phyloP scores from a whole-genome alignment of 2,888 invertebrate genomes.

The Xylota sylvarum region DNA sequence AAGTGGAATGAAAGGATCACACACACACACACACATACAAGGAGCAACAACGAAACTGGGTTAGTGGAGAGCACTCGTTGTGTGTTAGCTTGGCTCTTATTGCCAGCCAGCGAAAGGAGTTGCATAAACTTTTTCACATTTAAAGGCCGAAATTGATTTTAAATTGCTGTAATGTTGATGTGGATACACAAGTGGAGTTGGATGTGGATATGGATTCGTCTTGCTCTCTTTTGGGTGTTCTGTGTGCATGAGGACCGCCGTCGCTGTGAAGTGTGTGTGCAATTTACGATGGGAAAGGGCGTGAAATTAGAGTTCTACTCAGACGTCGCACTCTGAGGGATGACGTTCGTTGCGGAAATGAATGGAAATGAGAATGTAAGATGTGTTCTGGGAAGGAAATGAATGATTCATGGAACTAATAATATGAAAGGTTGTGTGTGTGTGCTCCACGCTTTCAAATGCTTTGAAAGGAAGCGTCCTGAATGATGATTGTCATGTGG shows the following conservation, averaged over 20 bases:
- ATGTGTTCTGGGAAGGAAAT: conserved; percentile 72
- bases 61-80: conserved; percentile 67
- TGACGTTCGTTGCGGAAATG: conserved; percentile 67
- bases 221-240: not conserved
- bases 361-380: conserved; percentile 75
- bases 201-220: conserved; percentile 15
- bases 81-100: conserved; percentile 59
- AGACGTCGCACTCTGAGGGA: conserved; percentile 30
- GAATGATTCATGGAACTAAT: conserved; percentile 75
- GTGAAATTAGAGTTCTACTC: conserved; percentile 74
- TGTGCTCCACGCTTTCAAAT: no score
- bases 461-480: conserved; percentile 11
- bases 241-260: conserved; percentile 12
- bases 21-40: conserved; percentile 47
- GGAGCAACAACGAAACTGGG: conserved; percentile 59
- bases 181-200: conserved; percentile 40
- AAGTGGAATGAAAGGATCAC: conserved; percentile 45
- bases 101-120: conserved; percentile 63
- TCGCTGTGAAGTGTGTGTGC: conserved; percentile 37
- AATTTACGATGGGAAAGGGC: conserved; percentile 74
- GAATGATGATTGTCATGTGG: conserved; percentile 40
- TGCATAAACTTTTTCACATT: conserved; percentile 74
- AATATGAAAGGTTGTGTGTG: conserved; percentile 41
- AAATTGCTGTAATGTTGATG: conserved; percentile 74
- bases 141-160: conserved; percentile 77